phyloP scores from a whole-genome alignment of 2,797 vertebrate species.

The Lacerta agilis region DNA sequence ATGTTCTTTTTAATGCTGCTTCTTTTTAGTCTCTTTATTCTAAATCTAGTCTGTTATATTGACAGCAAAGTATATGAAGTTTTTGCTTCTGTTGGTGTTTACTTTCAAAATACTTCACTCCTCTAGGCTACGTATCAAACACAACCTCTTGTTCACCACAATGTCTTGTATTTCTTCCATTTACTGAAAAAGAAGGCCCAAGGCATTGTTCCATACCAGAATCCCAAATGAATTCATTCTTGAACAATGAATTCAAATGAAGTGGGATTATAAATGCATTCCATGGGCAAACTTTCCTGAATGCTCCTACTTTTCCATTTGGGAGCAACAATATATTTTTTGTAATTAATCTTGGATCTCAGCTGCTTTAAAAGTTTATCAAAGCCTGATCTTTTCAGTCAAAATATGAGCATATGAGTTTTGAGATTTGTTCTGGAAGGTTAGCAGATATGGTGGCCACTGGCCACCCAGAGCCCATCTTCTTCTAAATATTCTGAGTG shows the following conservation, averaged over 20 bases:
- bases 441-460: background rate
- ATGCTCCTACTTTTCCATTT: background rate
- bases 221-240: background rate
- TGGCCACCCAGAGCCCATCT: no score
- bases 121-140: background rate
- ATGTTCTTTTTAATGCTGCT: background rate
- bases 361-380: background rate
- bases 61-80: background rate
- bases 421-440: background rate
- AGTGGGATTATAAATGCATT: background rate
- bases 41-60: background rate
- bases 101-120: background rate
- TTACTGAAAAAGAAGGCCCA: background rate
- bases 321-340: background rate
- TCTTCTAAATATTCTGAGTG: background rate
- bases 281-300: background rate
- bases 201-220: background rate
- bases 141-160: background rate
- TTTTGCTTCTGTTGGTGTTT: background rate
- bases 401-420: background rate
- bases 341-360: background rate
- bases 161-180: background rate
- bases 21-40: background rate
- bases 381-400: background rate
- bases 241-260: conserved; percentile 3